Evolutionary conservation across 1,140 invertebrate species (phyloP), one percentile per base, ranked within the genome.

Genomic region (Portunus trituberculatus): DNA sequence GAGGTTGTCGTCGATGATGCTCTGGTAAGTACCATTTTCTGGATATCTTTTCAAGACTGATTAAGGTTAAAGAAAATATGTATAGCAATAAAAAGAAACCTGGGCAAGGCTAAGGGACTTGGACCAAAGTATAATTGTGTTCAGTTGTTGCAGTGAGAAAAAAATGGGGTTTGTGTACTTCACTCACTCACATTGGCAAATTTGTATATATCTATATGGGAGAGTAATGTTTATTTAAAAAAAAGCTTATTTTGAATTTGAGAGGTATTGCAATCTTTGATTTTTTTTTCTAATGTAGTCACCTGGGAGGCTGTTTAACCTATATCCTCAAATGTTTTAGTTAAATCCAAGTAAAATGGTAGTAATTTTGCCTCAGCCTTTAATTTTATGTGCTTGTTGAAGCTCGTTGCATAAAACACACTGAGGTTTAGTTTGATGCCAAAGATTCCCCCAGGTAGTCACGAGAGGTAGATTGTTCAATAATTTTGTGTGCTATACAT

Each of bases 1-100:
- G 94, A 95, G 12, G 94, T 95, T 93, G 91, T 89, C n/a, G 94
- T 95, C 67, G 94, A 95, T 76, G 94, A 95, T 82, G 91, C 94
- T 59, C 32, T 95, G 94, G 94, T 95, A 59, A 95, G 94, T 95
- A 95, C 46, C 39, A 28, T 32, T 88, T 88, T 31, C 8, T 86
- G 10, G 8, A 31, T 86, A 39, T 86, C 28, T 39, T 39, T 39
- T 39, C 39, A 39, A 39, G 39, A 39, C 39, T 39, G 39, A 39
- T 10, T 86, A 28, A 8, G 31, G 32, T 88, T 14, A 32, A 46
- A 4, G 86, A 32, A 20, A 7, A 88, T 88, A 45, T 76, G 67
- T 76, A n/a, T 76, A 76, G n/a, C 67, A 76, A n/a, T 20, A 39
- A 39, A 39, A 39, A 39, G 6, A 39, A 76, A n/a, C n/a, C 52